Percentiles rank a stretch among this genome's conserved stretches.
phyloP scores from a whole-genome alignment of 2,797 vertebrate genomes.

The Macropus fuliginosus region DNA sequence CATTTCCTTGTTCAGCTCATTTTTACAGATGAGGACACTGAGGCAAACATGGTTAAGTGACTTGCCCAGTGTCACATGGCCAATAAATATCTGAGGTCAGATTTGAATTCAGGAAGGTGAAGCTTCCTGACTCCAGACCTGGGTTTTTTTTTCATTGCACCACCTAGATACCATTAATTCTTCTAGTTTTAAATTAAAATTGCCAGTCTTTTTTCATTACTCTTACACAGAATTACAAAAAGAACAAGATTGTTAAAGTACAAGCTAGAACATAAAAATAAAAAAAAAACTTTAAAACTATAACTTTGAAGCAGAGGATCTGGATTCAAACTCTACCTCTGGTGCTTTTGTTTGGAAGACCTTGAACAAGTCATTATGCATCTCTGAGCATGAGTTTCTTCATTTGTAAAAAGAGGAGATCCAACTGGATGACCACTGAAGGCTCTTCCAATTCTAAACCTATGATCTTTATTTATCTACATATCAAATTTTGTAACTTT shows the following conservation, averaged over 20 bases:
- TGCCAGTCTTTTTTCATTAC: conserved; percentile 29
- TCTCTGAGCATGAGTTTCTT: too few relatives aligned
- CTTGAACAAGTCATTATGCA: too few relatives aligned
- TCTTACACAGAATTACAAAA: conserved; percentile 40
- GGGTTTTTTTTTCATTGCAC: background rate
- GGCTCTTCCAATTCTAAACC: too few relatives aligned
- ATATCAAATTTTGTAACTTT: conserved; percentile 36
- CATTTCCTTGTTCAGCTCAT: background rate
- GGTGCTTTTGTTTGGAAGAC: too few relatives aligned
- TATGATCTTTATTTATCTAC: too few relatives aligned
- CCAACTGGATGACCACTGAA: too few relatives aligned
- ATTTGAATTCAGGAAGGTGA: background rate
- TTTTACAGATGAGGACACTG: background rate
- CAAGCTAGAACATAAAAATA: conserved; percentile 35
- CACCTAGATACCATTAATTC: background rate
- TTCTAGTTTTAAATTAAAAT: background rate
- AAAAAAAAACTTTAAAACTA: conserved; percentile 61
- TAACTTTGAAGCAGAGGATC: background rate
- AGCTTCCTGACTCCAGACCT: background rate
- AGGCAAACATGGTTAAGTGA: background rate
- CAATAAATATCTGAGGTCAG: background rate
- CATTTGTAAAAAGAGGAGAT: too few relatives aligned
- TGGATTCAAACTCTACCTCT: too few relatives aligned
- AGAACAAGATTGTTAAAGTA: conserved; percentile 2
- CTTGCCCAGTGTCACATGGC: background rate